Conservation (phyloP, 30 jellyfish, hydroid and myxozoan genomes). For the Sanderia malayensis region DNA sequence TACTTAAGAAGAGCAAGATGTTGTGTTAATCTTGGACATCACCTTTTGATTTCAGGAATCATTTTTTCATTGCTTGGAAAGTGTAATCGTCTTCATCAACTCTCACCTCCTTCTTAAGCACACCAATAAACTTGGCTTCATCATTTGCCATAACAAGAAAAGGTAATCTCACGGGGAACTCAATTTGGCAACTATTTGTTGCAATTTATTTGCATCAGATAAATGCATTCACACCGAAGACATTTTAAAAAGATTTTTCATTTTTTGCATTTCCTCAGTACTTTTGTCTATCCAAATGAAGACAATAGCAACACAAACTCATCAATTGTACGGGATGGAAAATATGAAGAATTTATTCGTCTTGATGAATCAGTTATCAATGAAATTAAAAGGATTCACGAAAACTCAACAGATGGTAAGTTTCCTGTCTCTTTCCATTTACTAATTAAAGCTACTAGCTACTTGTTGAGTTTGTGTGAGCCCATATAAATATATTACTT, state of each 20-base stretch:
- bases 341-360: conserved; percentile 71
- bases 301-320: conserved; percentile 17
- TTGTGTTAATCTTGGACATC: conserved; percentile 5
- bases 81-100: conserved; percentile 82
- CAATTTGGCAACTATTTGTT: too few relatives aligned
- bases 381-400: conserved; percentile 45
- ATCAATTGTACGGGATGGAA: conserved; percentile 62
- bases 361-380: conserved; percentile 51
- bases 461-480: too few relatives aligned
- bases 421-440: too few relatives aligned
- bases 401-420: conserved; percentile 22
- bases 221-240: background rate
- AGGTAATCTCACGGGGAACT: conserved; percentile 44
- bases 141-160: conserved; percentile 51
- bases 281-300: conserved; percentile 63
- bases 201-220: too few relatives aligned
- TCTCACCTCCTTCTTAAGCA: conserved; percentile 83
- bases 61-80: conserved; percentile 66
- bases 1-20: background rate
- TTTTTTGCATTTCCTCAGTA: conserved; percentile 7
- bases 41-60: conserved; percentile 29
- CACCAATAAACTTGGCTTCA: conserved; percentile 78
- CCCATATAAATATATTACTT: too few relatives aligned
- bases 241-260: background rate
- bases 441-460: too few relatives aligned